A percentile compares a stretch with the other conserved stretches of the same genome.
phyloP scores from a whole-genome alignment of 2,797 vertebrate genomes.

The Bradypodion ventrale region DNA sequence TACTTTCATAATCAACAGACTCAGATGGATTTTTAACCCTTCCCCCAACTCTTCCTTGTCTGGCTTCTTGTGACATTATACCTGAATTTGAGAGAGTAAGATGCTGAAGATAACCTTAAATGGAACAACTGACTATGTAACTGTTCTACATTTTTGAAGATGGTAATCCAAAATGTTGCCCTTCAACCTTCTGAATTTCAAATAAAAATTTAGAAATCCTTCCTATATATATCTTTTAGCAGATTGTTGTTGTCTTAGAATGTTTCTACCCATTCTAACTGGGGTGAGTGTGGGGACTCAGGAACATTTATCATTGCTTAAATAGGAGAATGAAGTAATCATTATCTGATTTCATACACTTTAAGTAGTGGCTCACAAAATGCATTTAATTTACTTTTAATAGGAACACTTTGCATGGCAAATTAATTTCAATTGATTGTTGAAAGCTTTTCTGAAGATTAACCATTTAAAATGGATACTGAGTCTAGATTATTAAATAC shows the following conservation, averaged over 20 bases:
- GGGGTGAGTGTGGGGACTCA: background rate
- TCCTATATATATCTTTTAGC: background rate
- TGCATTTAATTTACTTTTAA: slow-evolving; percentile 63
- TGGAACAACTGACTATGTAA: background rate
- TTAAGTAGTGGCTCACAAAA: slow-evolving; percentile 51
- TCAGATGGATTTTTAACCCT: no score
- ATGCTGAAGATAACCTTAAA: no score
- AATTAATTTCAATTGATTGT: slow-evolving; percentile 57
- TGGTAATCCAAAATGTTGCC: background rate
- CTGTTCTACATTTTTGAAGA: background rate
- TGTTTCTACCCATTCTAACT: background rate
- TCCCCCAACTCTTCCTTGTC: no score
- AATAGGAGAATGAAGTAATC: slow-evolving; percentile 35
- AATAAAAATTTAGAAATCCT: background rate
- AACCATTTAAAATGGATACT: slow-evolving; percentile 46
- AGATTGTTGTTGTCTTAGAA: background rate
- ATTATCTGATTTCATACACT: slow-evolving; percentile 41
- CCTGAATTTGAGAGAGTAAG: no score
- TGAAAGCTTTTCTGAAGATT: slow-evolving; percentile 40
- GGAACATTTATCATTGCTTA: slow-evolving; percentile 49
- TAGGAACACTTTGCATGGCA: slow-evolving; percentile 50
- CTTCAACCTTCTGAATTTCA: background rate
- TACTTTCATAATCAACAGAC: no score
- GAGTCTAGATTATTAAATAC: slow-evolving; percentile 34
- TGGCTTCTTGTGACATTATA: no score